Conservation (phyloP, 2,888 invertebrate genomes). For the Drosophila colorata region DNA sequence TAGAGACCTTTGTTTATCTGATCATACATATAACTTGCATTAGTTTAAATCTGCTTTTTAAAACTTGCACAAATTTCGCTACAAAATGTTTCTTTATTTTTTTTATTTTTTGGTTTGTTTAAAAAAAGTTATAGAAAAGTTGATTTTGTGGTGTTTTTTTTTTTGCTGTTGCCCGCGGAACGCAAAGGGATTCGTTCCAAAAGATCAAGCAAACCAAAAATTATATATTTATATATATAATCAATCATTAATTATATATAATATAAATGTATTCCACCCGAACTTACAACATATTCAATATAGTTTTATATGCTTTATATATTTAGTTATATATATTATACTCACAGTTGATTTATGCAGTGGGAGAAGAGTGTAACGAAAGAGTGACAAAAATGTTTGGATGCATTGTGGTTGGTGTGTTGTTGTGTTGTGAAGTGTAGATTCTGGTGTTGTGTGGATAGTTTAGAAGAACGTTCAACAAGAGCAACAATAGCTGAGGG, state of each 20-base stretch:
- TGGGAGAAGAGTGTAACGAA: slow-evolving; percentile 70
- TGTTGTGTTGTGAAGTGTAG: slow-evolving; percentile 21
- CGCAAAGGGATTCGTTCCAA: slow-evolving; percentile 47
- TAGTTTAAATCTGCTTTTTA: slow-evolving; percentile 59
- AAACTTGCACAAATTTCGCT: slow-evolving; percentile 80
- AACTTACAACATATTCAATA: slow-evolving; percentile 45
- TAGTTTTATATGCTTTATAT: slow-evolving; percentile 49
- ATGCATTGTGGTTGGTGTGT: slow-evolving; percentile 8
- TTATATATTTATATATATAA: slow-evolving; percentile 43
- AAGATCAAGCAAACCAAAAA: slow-evolving; percentile 69
- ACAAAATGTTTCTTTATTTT: slow-evolving; percentile 60
- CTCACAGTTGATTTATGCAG: slow-evolving; percentile 78
- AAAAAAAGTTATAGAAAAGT: slow-evolving; percentile 82
- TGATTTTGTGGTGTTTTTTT: slow-evolving; percentile 64
- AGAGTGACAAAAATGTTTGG: slow-evolving; percentile 30
- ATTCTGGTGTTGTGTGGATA: slow-evolving; percentile 18
- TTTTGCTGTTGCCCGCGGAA: slow-evolving; percentile 57
- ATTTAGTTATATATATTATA: slow-evolving; percentile 51
- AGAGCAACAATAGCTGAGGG: slow-evolving; percentile 43
- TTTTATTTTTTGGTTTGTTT: slow-evolving; percentile 60
- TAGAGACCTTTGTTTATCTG: slow-evolving; percentile 35
- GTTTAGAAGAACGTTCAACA: slow-evolving; percentile 55
- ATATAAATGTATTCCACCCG: slow-evolving; percentile 38
- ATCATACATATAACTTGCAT: slow-evolving; percentile 56
- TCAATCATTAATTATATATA: slow-evolving; percentile 41